Evolutionary conservation across 2,888 invertebrate species (phyloP).

Genomic region (Polydrusus pterygomalis): DNA sequence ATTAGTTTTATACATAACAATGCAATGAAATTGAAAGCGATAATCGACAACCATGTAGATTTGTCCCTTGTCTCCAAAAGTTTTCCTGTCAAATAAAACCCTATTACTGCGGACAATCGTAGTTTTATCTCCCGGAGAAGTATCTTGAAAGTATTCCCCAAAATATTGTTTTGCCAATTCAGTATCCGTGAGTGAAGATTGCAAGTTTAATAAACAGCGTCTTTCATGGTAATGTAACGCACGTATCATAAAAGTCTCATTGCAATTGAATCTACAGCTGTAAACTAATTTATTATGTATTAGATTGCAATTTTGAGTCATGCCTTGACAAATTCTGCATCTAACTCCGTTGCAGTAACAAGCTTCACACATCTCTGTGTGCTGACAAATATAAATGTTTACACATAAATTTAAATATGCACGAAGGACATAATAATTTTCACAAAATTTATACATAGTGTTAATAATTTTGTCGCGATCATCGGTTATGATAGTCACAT

Average conservation of each 20-base stretch:
- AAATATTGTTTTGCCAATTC: constrained; percentile 12
- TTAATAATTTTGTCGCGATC: background rate
- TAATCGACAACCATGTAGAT: no score
- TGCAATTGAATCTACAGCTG: constrained; percentile 13
- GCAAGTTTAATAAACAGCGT: background rate
- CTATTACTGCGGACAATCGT: background rate
- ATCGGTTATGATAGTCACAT: background rate
- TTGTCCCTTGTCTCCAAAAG: constrained; percentile 15
- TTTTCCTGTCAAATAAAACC: background rate
- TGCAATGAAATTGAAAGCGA: no score
- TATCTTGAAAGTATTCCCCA: background rate
- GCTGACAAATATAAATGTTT: background rate
- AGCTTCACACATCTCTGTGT: background rate
- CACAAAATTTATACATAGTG: constrained; percentile 9
- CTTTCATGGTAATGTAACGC: constrained; percentile 2
- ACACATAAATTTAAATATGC: background rate
- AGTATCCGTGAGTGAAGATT: background rate
- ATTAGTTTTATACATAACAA: no score
- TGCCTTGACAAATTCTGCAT: background rate
- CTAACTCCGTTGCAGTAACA: background rate
- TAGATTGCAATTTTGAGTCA: no score
- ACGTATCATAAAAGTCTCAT: background rate
- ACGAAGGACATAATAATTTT: constrained; percentile 15
- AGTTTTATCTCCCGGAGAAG: background rate
- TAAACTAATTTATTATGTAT: background rate